A percentile compares a stretch with the other conserved stretches of the same genome.
Conservation (phyloP, 1,140 invertebrate genomes). For the Solenopsis invicta region DNA sequence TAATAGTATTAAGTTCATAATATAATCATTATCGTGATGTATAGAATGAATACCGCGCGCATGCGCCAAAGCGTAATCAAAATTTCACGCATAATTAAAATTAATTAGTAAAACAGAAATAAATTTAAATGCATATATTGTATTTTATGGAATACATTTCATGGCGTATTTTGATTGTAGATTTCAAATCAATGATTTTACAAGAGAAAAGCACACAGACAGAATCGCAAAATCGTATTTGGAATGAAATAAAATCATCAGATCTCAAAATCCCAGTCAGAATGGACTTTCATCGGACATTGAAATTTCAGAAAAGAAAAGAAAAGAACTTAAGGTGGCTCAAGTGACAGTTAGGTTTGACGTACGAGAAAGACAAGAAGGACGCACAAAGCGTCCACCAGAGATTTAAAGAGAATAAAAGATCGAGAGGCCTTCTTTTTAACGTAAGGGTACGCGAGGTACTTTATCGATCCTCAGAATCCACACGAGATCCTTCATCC, state of each 20-base stretch:
- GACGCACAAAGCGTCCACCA: background rate
- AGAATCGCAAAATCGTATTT: background rate
- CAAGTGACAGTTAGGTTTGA: constrained; percentile 24
- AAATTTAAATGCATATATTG: background rate
- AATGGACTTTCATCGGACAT: background rate
- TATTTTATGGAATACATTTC: background rate
- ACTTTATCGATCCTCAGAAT: constrained; percentile 50
- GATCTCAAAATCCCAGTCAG: constrained; percentile 28
- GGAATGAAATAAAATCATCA: constrained; percentile 11
- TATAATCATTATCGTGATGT: too few relatives aligned
- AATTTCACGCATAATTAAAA: background rate
- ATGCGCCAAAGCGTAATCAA: too few relatives aligned
- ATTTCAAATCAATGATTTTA: background rate
- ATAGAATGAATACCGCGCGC: too few relatives aligned
- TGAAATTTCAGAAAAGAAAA: background rate
- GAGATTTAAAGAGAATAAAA: constrained; percentile 40
- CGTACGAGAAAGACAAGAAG: constrained; percentile 18
- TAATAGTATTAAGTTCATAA: too few relatives aligned
- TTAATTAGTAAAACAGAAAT: constrained; percentile 1
- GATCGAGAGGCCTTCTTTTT: constrained; percentile 51
- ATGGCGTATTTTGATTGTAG: background rate
- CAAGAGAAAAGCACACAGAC: background rate
- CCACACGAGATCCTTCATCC: constrained; percentile 55
- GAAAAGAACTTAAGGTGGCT: constrained; percentile 16
- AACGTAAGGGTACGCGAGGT: background rate